Evolutionary conservation across 2,113 vertebrate species (phyloP).

Genomic region (Platichthys flesus): DNA sequence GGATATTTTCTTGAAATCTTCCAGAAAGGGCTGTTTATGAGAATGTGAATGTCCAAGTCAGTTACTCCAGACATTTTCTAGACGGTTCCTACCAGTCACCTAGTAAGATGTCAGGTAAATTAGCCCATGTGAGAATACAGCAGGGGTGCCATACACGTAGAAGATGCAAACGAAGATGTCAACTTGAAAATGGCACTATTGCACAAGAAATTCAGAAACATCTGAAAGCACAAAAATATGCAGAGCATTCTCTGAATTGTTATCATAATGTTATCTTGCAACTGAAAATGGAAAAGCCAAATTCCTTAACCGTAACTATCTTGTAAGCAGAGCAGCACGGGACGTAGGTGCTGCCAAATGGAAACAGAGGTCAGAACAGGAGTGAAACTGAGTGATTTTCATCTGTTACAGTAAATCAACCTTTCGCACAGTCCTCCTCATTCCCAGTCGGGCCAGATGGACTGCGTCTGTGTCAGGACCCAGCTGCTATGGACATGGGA

Average conservation of each 20-base stretch:
- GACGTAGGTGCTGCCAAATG: slow-evolving; percentile 53
- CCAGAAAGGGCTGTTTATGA: too few relatives aligned
- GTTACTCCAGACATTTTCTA: too few relatives aligned
- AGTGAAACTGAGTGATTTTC: slow-evolving; percentile 41
- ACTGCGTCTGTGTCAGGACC: slow-evolving; percentile 38
- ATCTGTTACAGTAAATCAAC: slow-evolving; percentile 39
- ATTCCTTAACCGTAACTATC: slow-evolving; percentile 13
- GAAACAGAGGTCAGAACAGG: slow-evolving; percentile 48
- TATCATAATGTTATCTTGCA: slow-evolving; percentile 32
- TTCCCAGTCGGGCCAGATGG: slow-evolving; percentile 50
- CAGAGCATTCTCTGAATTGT: neutral
- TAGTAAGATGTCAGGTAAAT: too few relatives aligned
- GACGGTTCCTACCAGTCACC: too few relatives aligned
- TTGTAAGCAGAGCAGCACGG: slow-evolving; percentile 28
- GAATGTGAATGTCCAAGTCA: too few relatives aligned
- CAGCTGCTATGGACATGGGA: slow-evolving; percentile 60
- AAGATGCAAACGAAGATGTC: too few relatives aligned
- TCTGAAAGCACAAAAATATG: neutral
- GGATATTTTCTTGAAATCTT: too few relatives aligned
- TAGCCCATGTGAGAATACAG: too few relatives aligned
- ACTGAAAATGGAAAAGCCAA: slow-evolving; percentile 39
- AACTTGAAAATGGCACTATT: neutral
- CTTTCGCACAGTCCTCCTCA: slow-evolving; percentile 35
- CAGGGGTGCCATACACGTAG: too few relatives aligned
- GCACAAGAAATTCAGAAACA: neutral